Conservation (phyloP, 1,140 invertebrate species). For the Anoplolepis gracilipes region DNA sequence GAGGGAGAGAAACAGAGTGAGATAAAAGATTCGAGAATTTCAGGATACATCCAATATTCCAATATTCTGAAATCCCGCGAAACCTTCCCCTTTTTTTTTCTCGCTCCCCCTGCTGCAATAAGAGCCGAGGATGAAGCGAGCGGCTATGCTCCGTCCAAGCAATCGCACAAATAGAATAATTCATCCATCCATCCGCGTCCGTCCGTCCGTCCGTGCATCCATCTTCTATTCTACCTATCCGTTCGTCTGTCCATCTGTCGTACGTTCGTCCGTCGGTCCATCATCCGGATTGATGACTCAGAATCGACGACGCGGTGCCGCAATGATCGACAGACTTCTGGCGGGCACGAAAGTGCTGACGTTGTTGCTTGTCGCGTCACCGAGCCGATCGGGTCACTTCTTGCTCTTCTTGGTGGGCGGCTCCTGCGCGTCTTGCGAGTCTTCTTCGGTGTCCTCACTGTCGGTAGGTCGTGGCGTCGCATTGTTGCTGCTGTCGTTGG, state of each 20-base stretch:
- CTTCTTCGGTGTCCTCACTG: conserved; percentile 82
- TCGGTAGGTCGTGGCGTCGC: conserved; percentile 83
- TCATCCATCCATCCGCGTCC: conserved; percentile 43
- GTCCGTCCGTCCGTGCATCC: conserved; percentile 29
- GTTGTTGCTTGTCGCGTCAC: conserved; percentile 68
- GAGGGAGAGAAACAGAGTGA: background rate
- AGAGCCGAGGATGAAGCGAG: conserved; percentile 56
- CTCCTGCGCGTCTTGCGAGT: conserved; percentile 83
- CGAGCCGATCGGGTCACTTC: conserved; percentile 82
- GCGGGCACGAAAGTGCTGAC: conserved; percentile 80
- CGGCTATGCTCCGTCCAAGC: conserved; percentile 53
- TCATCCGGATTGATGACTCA: conserved; percentile 72
- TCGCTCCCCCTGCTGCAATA: background rate
- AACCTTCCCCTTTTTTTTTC: background rate
- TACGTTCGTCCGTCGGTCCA: conserved; percentile 36
- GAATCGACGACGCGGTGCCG: conserved; percentile 80
- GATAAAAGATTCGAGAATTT: background rate
- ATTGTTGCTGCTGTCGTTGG: conserved; percentile 82
- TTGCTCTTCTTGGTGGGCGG: conserved; percentile 84
- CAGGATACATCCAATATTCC: background rate
- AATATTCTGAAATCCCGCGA: background rate
- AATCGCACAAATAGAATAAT: conserved; percentile 48
- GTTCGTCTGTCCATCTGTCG: conserved; percentile 32
- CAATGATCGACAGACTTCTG: conserved; percentile 80
- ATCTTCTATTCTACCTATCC: conserved; percentile 44